phyloP scores from a whole-genome alignment of 2,113 vertebrate genomes.

The Eulacestoma nigropectus region DNA sequence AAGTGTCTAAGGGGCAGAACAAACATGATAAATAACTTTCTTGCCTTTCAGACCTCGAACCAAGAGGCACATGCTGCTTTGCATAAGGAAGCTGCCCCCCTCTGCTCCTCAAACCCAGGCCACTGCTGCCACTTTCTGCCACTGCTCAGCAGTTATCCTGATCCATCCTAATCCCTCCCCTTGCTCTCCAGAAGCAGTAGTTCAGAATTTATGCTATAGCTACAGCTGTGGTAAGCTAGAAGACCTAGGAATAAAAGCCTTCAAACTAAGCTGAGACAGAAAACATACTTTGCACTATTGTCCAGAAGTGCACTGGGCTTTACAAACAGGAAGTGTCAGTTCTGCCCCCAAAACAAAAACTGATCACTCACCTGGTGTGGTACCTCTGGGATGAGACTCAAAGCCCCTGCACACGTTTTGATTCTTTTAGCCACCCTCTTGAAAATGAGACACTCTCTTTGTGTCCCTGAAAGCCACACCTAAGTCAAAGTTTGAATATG shows the following conservation, averaged over 20 bases:
- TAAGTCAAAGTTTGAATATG: not conserved
- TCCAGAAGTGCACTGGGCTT: not conserved
- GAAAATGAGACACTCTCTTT: not conserved
- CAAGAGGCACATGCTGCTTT: not conserved
- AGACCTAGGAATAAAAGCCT: not conserved
- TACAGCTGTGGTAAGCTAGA: not conserved
- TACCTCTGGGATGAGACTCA: not conserved
- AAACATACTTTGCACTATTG: not conserved
- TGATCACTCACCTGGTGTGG: not conserved
- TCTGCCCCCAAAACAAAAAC: accelerated
- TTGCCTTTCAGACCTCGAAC: not conserved
- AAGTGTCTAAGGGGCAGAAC: not conserved
- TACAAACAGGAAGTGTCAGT: not conserved
- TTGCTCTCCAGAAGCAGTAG: not conserved
- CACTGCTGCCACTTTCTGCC: not conserved
- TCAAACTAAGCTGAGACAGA: not conserved
- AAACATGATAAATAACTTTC: not conserved
- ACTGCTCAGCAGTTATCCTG: accelerated
- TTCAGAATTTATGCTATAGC: not conserved
- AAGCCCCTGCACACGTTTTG: not conserved
- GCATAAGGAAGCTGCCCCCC: not conserved
- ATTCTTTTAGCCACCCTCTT: not conserved
- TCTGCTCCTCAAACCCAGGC: not conserved
- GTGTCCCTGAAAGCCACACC: not conserved
- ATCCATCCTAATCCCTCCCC: not conserved